These are phyloP conservation scores for Acrocephalus arundinaceus DNA, from an alignment of 2,113 vertebrate genomes.

Conservation along the genomic window DNA sequence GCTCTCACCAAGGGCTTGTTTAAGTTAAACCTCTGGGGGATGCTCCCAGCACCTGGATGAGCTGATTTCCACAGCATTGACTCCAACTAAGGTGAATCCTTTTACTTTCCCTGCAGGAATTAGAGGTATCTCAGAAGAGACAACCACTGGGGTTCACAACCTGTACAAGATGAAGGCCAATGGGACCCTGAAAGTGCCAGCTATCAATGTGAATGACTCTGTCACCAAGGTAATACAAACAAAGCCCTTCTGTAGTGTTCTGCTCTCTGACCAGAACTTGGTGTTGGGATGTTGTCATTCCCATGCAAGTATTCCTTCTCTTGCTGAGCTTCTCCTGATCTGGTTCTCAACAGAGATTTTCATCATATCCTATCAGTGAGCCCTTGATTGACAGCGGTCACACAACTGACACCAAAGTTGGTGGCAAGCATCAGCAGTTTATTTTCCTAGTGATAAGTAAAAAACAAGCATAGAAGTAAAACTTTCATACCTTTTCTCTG, in stretches of 20 bases:
- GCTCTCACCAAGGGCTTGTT: neutral
- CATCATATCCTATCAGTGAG: neutral
- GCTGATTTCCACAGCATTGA: neutral
- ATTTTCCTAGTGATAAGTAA: neutral
- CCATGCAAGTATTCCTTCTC: neutral
- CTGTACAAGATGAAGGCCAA: slow-evolving; percentile 95
- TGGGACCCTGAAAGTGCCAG: slow-evolving; percentile 89
- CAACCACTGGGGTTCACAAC: slow-evolving; percentile 96
- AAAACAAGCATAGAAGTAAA: neutral
- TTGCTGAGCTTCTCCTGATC: neutral
- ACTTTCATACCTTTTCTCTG: neutral
- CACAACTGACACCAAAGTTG: neutral
- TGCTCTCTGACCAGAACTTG: neutral
- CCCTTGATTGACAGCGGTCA: neutral
- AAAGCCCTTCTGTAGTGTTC: neutral
- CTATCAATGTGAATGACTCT: slow-evolving; percentile 97
- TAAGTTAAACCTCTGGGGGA: neutral
- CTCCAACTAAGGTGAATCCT: neutral
- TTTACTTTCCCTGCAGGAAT: slow-evolving; percentile 77
- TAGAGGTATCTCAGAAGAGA: slow-evolving; percentile 93
- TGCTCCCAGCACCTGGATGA: neutral
- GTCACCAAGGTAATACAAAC: slow-evolving; percentile 89
- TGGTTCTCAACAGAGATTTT: neutral
- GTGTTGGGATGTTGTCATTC: neutral
- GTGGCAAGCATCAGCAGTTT: neutral